A percentile compares a stretch with the other conserved stretches of the same genome.
phyloP scores from a whole-genome alignment of 2,888 invertebrate species.

The Epinotia brunnichana region DNA sequence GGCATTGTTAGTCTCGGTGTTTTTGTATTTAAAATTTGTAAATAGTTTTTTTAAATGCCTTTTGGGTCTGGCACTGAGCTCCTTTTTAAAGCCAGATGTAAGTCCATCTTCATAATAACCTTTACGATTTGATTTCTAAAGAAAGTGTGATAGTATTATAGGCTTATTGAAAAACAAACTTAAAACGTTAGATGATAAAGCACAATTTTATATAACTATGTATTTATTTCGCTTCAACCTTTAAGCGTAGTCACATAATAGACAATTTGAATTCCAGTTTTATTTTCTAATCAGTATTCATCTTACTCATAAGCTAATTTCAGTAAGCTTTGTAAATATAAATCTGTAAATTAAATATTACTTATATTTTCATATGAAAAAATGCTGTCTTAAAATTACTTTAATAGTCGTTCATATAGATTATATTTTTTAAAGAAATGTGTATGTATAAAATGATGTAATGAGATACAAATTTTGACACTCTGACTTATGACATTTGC shows the following conservation, averaged over 20 bases:
- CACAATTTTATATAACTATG: conserved; percentile 50
- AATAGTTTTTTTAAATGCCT: conserved; percentile 43
- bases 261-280: conserved; percentile 59
- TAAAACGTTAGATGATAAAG: conserved; percentile 49
- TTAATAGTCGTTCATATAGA: conserved; percentile 65
- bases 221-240: conserved; percentile 50
- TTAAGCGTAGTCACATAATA: conserved; percentile 37
- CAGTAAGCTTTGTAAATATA: conserved; percentile 68
- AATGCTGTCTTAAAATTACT: conserved; percentile 64
- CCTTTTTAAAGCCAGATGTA: conserved; percentile 13
- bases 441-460: conserved; percentile 52
- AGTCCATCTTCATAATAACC: conserved; percentile 17
- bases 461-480: conserved; percentile 56
- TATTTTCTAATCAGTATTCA: conserved; percentile 71
- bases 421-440: conserved; percentile 75
- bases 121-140: conserved; percentile 41
- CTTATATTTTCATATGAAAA: conserved; percentile 75
- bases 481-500: conserved; percentile 74
- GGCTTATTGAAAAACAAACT: conserved; percentile 46
- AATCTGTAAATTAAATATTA: conserved; percentile 63
- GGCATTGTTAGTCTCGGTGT: conserved; percentile 44
- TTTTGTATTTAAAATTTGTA: conserved; percentile 43
- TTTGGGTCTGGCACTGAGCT: conserved; percentile 22
- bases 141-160: conserved; percentile 69
- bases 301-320: conserved; percentile 56